phyloP scores from a whole-genome alignment of 2,888 invertebrate species.

The Agrilus cyanescens region DNA sequence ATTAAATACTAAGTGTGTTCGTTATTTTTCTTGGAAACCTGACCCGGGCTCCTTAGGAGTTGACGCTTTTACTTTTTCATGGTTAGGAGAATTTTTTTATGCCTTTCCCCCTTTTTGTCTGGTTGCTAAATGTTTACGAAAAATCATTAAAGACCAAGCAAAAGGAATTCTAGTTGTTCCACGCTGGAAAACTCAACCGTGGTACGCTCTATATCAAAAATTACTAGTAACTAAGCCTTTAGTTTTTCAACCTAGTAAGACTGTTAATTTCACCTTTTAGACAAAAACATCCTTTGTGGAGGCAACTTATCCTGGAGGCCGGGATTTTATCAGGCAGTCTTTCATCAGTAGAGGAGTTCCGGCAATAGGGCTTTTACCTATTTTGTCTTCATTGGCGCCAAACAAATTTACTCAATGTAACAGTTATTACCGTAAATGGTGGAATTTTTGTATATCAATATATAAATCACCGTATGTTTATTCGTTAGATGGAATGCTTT shows the following conservation, averaged over 20 bases:
- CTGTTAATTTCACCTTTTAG: slow-evolving; percentile 11
- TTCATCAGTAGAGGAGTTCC: slow-evolving; percentile 5
- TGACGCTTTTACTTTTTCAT: slow-evolving; percentile 11
- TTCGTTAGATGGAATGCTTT: no score
- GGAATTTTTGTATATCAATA: no score
- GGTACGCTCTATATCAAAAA: slow-evolving; percentile 13
- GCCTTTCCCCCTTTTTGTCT: slow-evolving; percentile 14
- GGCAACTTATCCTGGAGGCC: slow-evolving; percentile 11
- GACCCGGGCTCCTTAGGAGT: slow-evolving; percentile 8
- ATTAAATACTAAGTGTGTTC: slow-evolving; percentile 11
- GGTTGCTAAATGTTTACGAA: slow-evolving; percentile 9
- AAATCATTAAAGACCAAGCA: slow-evolving; percentile 14
- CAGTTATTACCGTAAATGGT: no score
- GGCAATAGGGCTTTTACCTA: slow-evolving; percentile 2
- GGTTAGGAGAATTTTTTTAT: slow-evolving; percentile 10
- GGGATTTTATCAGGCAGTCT: slow-evolving; percentile 8
- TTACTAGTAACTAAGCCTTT: slow-evolving; percentile 6
- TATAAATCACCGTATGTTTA: no score
- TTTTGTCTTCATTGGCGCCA: neutral
- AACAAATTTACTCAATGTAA: no score
- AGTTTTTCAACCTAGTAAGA: slow-evolving; percentile 8
- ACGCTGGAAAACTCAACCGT: slow-evolving; percentile 14
- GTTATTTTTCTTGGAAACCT: slow-evolving; percentile 10
- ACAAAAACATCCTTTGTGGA: slow-evolving; percentile 6
- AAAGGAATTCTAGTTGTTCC: slow-evolving; percentile 15